Base-by-base conservation (phyloP, 2,888 invertebrate genomes). In the Idaea straminata region DNA sequence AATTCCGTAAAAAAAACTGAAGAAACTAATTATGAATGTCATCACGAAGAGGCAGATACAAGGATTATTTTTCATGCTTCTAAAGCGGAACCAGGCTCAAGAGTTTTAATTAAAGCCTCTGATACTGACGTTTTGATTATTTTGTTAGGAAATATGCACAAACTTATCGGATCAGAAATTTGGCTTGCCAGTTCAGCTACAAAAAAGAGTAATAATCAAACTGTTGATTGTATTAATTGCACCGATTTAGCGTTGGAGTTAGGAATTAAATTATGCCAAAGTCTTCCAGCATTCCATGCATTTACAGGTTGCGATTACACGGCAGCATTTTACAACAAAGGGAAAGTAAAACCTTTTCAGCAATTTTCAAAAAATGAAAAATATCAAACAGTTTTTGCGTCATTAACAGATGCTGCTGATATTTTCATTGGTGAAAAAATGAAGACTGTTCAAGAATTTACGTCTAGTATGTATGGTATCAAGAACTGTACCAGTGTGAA, bases 361-460 rank as follows among this genome's bases (percentile, higher is more conserved):
- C n/a, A 73, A 66, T 72, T 81, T 73, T 70, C 64, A 58, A 61
- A 77, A 77, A 77, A 78, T 71, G 70, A 72, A 67, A 72, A 60
- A 61, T 76, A 71, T 66, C 79, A 80, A 75, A 76, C 36, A 61
- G 64, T 75, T 71, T 83, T 81, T 76, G 75, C 79, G 34, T 77
- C 78, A 72, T 77, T 82, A 68, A 77, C 70, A 64, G 73, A 79
- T 70, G 61, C 25, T 36, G 66, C 67, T 59, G 69, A 69, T 68
- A 66, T 71, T 65, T 69, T 67, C 67, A 67, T 72, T 68, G 66
- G 73, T 60, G 75, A 82, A 74, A 82, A 81, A 79, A 81, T 81
- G 61, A 65, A 77, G 0, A 63, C 58, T 5, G 74, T 80, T 71
- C 80, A 83, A 72, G 76, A 81, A 69, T 81, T 80, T 77, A 81